Evolutionary conservation across 2,113 vertebrate species (phyloP), one percentile per base, ranked within the genome.

Genomic region (Cinclus cinclus): DNA sequence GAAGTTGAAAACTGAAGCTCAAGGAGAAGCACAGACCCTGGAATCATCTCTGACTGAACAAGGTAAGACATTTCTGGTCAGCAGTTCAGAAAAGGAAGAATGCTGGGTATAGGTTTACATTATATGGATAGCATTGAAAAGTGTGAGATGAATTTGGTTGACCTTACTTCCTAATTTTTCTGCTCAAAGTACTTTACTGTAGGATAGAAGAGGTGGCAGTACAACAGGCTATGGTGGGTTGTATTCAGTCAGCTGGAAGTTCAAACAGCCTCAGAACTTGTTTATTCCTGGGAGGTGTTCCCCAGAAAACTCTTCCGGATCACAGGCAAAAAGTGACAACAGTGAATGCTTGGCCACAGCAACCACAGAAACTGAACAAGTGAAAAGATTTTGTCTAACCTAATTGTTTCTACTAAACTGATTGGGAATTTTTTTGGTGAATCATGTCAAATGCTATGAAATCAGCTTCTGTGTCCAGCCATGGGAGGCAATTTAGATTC

Each of bases 151-250:
- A 22, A 37, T 85, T 82, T 44, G 15, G 3, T 56, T 89, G 58
- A 47, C 22, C 20, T 92, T 19, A 14, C 11, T 59, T 91, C 6
- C 52, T 68, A 17, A 39, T 90, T 71, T 60, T 93, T 62, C 33
- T 67, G 14, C 19, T 83, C 16, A 5, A 12, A 70, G 39, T 67
- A 11, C 16, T 63, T 67, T 8, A 16, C 30, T 49, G 12, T 6
- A 0, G 31, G 44, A 15, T 68, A 10, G 27, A 70, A 65, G 41
- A 79, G 15, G 9, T 75, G 65, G 49, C 11, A 19, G 23, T n/a
- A 16, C 0, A 1, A 33, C 16, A 24, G 12, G 44, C 37, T 13
- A 0, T 23, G 15, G n/a, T 20, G 11, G 35, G 13, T 59, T 80
- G n/a, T 27, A 62, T 89, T 65, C 41, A 20, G 14, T 63, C 47